Percentiles rank a stretch among this genome's conserved stretches.
Conservation (phyloP, 2,113 vertebrate species). For the Labeo rohita region DNA sequence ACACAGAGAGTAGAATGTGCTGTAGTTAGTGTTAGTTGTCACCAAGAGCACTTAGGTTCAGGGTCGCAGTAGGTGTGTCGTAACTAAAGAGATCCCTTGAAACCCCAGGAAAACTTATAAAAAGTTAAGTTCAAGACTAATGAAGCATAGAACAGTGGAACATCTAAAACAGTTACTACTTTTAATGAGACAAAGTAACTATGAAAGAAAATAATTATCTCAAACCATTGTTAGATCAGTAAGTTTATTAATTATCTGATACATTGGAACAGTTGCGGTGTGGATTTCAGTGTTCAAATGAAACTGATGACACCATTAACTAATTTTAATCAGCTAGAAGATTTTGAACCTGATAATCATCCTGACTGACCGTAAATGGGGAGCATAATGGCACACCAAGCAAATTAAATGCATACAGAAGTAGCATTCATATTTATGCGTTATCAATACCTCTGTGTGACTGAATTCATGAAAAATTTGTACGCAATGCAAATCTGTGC, state of each 20-base stretch:
- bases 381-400: background rate
- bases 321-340: background rate
- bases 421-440: background rate
- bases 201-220: background rate
- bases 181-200: background rate
- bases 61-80: background rate
- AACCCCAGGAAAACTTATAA: background rate
- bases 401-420: background rate
- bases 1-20: constrained; percentile 8
- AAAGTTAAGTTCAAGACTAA: background rate
- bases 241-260: background rate
- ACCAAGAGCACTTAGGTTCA: background rate
- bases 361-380: background rate
- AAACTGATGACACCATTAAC: background rate
- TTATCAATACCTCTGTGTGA: background rate
- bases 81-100: background rate
- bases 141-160: background rate
- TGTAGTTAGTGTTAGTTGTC: background rate
- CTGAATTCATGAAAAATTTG: background rate
- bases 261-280: background rate
- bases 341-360: background rate
- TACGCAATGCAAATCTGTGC: background rate
- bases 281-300: background rate
- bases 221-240: background rate
- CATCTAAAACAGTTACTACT: background rate